phyloP scores from a whole-genome alignment of 2,113 vertebrate species.

The Prolemur simus region DNA sequence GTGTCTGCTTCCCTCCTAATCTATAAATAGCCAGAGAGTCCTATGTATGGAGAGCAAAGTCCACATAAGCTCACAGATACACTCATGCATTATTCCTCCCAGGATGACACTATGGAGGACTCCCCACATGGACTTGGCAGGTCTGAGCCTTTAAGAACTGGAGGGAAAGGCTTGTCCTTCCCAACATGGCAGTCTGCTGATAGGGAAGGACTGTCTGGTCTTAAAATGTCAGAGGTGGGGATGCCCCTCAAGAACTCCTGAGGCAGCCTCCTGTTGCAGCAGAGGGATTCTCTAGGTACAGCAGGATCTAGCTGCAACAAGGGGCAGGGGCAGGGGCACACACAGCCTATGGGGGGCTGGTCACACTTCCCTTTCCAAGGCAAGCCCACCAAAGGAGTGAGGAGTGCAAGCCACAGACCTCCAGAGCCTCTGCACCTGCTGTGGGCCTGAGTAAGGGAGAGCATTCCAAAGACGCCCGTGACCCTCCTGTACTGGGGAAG shows the following conservation, averaged over 20 bases:
- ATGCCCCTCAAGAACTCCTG: neutral
- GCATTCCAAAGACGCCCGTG: slow-evolving; percentile 4
- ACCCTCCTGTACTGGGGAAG: neutral
- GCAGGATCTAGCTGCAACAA: neutral
- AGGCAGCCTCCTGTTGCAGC: neutral
- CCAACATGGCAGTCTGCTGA: neutral
- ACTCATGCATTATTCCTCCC: fast-evolving
- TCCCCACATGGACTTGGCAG: neutral
- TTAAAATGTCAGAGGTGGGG: neutral
- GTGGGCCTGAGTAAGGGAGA: neutral
- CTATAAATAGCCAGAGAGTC: neutral
- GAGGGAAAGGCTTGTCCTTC: neutral
- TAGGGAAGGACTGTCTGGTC: neutral
- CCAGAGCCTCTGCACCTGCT: neutral
- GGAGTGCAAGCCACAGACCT: neutral
- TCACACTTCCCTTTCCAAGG: neutral
- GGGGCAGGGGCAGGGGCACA: too few relatives aligned
- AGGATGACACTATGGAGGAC: fast-evolving
- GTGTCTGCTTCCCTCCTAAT: neutral
- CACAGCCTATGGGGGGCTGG: neutral
- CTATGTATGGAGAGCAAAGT: neutral
- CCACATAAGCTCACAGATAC: neutral
- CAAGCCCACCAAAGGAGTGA: neutral
- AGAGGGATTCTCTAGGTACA: neutral
- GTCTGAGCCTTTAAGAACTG: neutral